A percentile compares a stretch with the other conserved stretches of the same genome.
phyloP scores from a whole-genome alignment of 2,113 vertebrate species.

The Cebidichthys violaceus region DNA sequence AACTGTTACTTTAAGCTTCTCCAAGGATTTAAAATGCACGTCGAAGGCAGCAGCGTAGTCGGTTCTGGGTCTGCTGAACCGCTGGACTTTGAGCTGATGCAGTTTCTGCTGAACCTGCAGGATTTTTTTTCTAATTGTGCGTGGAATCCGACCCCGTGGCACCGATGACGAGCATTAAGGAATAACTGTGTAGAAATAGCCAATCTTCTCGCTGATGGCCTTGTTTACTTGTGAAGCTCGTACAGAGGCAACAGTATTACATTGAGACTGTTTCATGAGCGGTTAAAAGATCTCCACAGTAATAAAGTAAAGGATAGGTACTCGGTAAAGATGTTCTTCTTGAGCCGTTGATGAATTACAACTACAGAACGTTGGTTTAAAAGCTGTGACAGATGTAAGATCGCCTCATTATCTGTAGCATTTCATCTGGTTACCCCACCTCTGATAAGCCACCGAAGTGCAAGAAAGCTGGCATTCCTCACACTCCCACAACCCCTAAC shows the following conservation, averaged over 20 bases:
- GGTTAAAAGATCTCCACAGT: background rate
- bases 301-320: too few relatives aligned
- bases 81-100: too few relatives aligned
- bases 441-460: background rate
- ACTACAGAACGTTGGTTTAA: background rate
- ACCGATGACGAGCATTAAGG: background rate
- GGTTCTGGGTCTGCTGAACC: too few relatives aligned
- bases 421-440: background rate
- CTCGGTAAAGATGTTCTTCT: background rate
- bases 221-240: background rate
- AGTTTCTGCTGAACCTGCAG: too few relatives aligned
- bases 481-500: background rate
- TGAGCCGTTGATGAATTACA: background rate
- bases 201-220: background rate
- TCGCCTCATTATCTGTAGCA: background rate
- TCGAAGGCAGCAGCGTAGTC: too few relatives aligned
- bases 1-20: too few relatives aligned
- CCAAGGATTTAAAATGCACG: too few relatives aligned
- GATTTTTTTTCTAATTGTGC: too few relatives aligned
- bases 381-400: background rate
- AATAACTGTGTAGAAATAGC: background rate
- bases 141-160: too few relatives aligned
- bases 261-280: background rate
- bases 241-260: background rate
- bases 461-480: constrained; percentile 1